These are phyloP conservation scores for Latheticus oryzae DNA, from an alignment of 2,888 invertebrate species.

Conservation along the genomic window DNA sequence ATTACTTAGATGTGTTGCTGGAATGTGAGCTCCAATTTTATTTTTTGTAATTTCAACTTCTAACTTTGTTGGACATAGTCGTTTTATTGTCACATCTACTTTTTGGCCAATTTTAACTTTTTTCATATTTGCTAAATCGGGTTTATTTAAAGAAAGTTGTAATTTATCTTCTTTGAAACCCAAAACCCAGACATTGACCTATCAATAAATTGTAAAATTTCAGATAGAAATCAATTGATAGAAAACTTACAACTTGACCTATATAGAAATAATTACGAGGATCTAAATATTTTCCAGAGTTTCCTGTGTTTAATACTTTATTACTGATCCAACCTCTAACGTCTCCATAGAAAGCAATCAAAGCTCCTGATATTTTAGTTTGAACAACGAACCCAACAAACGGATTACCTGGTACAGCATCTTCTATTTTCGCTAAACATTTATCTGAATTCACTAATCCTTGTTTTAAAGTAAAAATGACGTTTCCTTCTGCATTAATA, in stretches of 20 bases:
- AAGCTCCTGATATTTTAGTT: conserved; percentile 66
- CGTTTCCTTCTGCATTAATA: conserved; percentile 65
- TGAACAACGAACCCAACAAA: conserved; percentile 71
- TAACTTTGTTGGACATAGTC: conserved; percentile 53
- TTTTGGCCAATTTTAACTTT: conserved; percentile 63
- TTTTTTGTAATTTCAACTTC: conserved; percentile 59
- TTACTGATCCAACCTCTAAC: conserved; percentile 66
- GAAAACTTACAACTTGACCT: conserved; percentile 70
- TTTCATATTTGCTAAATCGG: conserved; percentile 50
- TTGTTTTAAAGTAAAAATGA: conserved; percentile 75
- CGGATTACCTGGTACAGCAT: conserved; percentile 67
- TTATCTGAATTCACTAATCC: conserved; percentile 71
- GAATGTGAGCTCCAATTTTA: conserved; percentile 61
- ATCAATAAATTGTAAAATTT: too few species aligned
- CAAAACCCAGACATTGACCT: conserved; percentile 69
- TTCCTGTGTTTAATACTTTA: conserved; percentile 54
- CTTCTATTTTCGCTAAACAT: conserved; percentile 67
- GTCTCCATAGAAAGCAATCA: conserved; percentile 72
- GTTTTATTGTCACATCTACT: conserved; percentile 44
- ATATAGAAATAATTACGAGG: conserved; percentile 67
- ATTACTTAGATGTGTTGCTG: conserved; percentile 61
- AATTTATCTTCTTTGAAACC: conserved; percentile 64
- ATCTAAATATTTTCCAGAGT: conserved; percentile 49
- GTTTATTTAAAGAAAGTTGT: conserved; percentile 63
- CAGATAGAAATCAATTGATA: conserved; percentile 3